Percentiles rank a stretch among this genome's conserved stretches.
These are phyloP conservation scores for Sminthurinus signatus DNA, from an alignment of 1,140 invertebrate species.

Conservation along the genomic window DNA sequence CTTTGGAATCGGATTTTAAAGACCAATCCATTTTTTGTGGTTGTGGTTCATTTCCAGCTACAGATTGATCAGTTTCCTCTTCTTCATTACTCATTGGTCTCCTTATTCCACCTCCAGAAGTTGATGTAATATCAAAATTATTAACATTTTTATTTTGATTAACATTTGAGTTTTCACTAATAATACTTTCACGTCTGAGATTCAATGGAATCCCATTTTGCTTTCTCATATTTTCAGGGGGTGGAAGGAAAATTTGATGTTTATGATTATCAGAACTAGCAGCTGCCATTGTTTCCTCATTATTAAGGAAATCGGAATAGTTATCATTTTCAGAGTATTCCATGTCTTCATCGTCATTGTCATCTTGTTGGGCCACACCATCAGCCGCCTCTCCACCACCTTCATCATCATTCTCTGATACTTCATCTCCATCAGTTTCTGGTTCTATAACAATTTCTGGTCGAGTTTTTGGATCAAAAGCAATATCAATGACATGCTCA, in stretches of 20 bases:
- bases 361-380: conserved; percentile 19
- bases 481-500: conserved; percentile 36
- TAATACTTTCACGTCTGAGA: not conserved
- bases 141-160: no score
- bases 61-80: not conserved
- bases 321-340: conserved; percentile 17
- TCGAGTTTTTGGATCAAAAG: conserved; percentile 21
- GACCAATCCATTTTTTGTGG: not conserved
- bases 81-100: not conserved
- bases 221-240: not conserved
- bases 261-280: not conserved
- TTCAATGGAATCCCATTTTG: not conserved
- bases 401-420: conserved; percentile 5
- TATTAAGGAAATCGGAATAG: not conserved
- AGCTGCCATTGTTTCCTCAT: conserved; percentile 1
- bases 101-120: conserved; percentile 2
- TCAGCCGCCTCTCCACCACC: no score
- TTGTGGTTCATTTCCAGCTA: not conserved
- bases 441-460: conserved; percentile 35
- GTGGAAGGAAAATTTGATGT: not conserved
- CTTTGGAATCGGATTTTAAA: not conserved
- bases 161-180: no score
- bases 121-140: not conserved
- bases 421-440: not conserved
- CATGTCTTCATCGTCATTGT: conserved; percentile 20